phyloP scores from a whole-genome alignment of 2,113 vertebrate species.

The human region GRCh38 chr14:19261001-19261500 shows the following conservation, averaged over 20 bases:
- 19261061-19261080: neutral
- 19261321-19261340: neutral
- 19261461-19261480: neutral
- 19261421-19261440: neutral
- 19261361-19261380: neutral
- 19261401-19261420: neutral
- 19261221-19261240: neutral
- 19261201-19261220: neutral
- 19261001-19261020: neutral
- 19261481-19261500: neutral
- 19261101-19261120: neutral
- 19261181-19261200: neutral
- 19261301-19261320: neutral
- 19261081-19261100: neutral
- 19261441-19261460: slow-evolving; percentile 24
- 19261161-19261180: neutral
- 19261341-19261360: neutral
- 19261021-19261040: neutral
- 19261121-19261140: neutral
- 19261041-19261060: neutral
- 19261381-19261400: neutral
- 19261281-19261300: neutral
- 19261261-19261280: neutral
- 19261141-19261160: neutral
- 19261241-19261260: neutral